Conservation (phyloP, 2,113 vertebrate genomes). For the Sarotherodon lohbergeri region DNA sequence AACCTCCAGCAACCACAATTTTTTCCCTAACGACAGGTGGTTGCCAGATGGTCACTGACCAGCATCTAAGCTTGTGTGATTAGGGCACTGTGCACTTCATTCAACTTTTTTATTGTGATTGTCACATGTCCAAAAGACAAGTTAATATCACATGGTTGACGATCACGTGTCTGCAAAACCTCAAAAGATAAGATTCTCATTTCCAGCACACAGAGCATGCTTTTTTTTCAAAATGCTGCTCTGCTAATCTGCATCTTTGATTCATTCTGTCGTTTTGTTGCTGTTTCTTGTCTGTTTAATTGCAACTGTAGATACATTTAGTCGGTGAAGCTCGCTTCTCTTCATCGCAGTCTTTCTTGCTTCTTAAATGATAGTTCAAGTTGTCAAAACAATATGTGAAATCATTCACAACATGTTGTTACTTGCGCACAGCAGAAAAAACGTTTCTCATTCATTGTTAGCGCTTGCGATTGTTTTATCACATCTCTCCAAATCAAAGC, state of each 20-base stretch:
- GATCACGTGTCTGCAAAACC: not conserved
- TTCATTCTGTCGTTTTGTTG: not conserved
- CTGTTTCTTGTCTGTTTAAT: not conserved
- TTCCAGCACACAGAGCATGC: not conserved
- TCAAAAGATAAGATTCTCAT: not conserved
- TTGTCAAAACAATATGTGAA: not conserved
- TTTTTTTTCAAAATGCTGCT: not conserved
- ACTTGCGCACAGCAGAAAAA: not conserved
- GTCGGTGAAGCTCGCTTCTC: not conserved
- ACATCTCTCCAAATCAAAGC: not conserved
- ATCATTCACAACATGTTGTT: not conserved
- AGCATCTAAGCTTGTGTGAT: not conserved
- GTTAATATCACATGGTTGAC: not conserved
- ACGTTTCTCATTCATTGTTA: not conserved
- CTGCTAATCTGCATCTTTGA: not conserved
- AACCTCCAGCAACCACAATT: not conserved
- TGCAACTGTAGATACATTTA: not conserved
- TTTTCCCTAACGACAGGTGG: not conserved
- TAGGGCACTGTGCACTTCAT: not conserved
- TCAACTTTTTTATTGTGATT: not conserved
- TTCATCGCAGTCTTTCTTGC: not conserved
- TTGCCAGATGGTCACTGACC: not conserved
- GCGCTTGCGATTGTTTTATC: not conserved
- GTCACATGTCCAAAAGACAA: not conserved
- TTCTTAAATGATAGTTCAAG: not conserved